Percentiles rank a stretch among this genome's conserved stretches.
These are phyloP conservation scores for Crematogaster levior DNA, from an alignment of 2,888 invertebrate genomes.

Conservation along the genomic window DNA sequence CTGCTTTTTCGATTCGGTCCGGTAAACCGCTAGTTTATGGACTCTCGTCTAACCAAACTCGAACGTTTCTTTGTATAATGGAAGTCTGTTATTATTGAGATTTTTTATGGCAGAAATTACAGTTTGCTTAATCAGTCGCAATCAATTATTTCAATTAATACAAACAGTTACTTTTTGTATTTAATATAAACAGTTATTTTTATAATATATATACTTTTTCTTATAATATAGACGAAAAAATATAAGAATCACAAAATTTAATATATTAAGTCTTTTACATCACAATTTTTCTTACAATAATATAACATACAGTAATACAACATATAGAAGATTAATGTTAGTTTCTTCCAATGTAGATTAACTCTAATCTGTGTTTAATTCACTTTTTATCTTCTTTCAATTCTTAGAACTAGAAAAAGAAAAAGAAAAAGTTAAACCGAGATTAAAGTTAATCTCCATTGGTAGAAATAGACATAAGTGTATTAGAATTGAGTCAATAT, in stretches of 20 bases:
- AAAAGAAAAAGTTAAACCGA: no score
- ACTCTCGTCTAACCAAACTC: constrained; percentile 14
- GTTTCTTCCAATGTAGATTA: no score
- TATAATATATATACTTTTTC: background rate
- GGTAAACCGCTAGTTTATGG: constrained; percentile 42
- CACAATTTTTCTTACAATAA: background rate
- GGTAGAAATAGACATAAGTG: no score
- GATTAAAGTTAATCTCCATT: no score
- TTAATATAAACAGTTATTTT: background rate
- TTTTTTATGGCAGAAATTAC: background rate
- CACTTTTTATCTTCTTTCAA: no score
- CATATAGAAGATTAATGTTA: background rate
- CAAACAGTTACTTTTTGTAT: no score
- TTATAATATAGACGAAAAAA: background rate
- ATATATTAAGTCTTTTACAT: background rate
- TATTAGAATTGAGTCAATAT: background rate
- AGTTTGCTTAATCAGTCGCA: background rate
- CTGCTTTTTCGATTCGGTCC: constrained; percentile 46
- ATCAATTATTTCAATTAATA: background rate
- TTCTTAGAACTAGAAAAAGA: no score
- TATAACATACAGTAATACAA: background rate
- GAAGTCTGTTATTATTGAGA: background rate
- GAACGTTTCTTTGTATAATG: background rate
- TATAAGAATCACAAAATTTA: constrained; percentile 6
- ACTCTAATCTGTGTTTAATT: no score